Evolutionary conservation across 1,140 invertebrate genomes (phyloP).

Genomic region (Lucilia cuprina): DNA sequence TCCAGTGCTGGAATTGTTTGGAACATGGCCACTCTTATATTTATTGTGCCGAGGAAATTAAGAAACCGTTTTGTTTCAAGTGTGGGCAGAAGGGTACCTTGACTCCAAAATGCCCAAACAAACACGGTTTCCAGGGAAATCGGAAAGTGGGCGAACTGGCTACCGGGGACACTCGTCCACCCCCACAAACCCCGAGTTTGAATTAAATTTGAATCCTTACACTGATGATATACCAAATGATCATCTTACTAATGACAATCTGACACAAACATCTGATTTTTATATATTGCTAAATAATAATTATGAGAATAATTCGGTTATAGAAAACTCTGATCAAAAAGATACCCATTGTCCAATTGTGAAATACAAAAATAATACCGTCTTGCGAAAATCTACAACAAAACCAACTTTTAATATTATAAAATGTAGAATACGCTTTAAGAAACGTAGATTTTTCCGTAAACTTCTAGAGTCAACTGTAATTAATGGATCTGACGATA

Average conservation of each 20-base stretch:
- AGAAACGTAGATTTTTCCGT: neutral
- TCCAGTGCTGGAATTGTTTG: slow-evolving; percentile 10
- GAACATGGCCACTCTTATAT: neutral
- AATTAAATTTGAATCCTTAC: neutral
- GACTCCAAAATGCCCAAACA: neutral
- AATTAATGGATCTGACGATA: slow-evolving; percentile 6
- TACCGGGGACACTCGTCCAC: slow-evolving; percentile 19
- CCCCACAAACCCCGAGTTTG: slow-evolving; percentile 3
- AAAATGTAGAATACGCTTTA: neutral
- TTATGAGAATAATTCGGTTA: too few relatives aligned
- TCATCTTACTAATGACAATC: neutral
- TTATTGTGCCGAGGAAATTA: neutral
- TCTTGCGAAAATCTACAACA: neutral
- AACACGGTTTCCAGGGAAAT: neutral
- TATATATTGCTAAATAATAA: neutral
- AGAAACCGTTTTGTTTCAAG: neutral
- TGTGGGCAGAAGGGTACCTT: neutral
- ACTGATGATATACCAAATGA: neutral
- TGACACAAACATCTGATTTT: neutral
- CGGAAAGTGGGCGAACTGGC: neutral
- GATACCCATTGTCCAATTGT: too few relatives aligned
- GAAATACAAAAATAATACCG: too few relatives aligned
- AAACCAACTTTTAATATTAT: neutral
- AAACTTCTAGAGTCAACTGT: neutral
- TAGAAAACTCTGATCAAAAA: too few relatives aligned